Base-by-base conservation (phyloP, 2,113 vertebrate species). In the Stomatorhinus ivindoensis region DNA sequence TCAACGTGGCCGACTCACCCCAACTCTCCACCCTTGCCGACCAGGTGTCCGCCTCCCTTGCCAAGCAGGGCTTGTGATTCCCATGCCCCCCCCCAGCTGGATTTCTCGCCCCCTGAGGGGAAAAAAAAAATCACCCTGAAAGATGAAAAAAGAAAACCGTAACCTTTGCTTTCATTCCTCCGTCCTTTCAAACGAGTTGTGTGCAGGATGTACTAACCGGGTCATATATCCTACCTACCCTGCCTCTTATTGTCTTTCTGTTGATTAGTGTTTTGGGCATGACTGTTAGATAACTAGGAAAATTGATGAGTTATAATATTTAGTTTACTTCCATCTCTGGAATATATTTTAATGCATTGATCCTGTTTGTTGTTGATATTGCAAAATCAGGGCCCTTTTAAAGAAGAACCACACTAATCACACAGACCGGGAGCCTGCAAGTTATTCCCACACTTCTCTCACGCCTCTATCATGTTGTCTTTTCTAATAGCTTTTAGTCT, bases 51-150 rank as follows among this genome's bases (percentile, higher is more conserved):
- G 98, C 98, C 90, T 99, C 98, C 88, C 96, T 99, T 95, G 98
- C 98, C 95, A 97, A 98, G 93, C 98, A 99, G 94, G 98, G 98
- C 95, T 98, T 99, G 98, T 99, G 98, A 99, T 97, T 88, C 91
- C 93, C 55, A 44, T 17, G 31, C 1, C 69, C 55, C 39, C 84
- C 44, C 39, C 91, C 46, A 88, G 90, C 17, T 39, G 42, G 27
- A 48, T 31, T 87, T 50, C 85, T 55, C 2, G 7, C 27, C 50
- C 27, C 84, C 84, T 39, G 85, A 86, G 15, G 44, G 82, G 89
- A 83, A 89, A 58, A 90, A 46, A 91, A 47, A 91, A 50, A 47
- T 58, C 91, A 93, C 92, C 92, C 46, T 91, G 90, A 87, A 87
- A 87, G 48, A 87, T 53, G 27, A 94, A 93, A 82, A 92, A 95